Base-by-base conservation (phyloP, 2,113 vertebrate genomes). In the Vicugna pacos region DNA sequence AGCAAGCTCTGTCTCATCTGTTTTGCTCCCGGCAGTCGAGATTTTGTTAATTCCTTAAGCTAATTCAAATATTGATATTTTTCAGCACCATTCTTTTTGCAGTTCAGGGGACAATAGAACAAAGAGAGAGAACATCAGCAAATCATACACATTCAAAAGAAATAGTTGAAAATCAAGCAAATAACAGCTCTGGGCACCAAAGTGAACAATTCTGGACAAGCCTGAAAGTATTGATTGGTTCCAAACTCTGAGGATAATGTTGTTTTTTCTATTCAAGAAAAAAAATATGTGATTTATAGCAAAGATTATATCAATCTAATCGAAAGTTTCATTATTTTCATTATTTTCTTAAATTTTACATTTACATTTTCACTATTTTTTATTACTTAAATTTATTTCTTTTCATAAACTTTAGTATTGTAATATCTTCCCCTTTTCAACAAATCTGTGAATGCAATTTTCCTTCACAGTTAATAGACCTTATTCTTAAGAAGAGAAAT, bases 41-140 rank as follows among this genome's bases (percentile, higher is more conserved):
- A 95, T 79, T 82, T 91, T 86, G 15, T 54, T 96, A 81, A 93
- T 48, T 91, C 30, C 50, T 77, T 81, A 85, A 76, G 19, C 19
- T 46, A 89, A 77, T 73, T 67, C 73, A 86, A 82, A 89, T 92
- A 94, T 28, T 77, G 48, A 72, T 92, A 17, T 50, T 92, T 79
- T 75, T 76, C 14, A 77, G 28, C 12, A 85, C 7, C 28, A 2
- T 70, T 42, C 17, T 48, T 46, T 64, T 81, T 89, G 14, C 6
- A 83, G 50, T 52, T 52, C 26, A 54, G 17, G 20, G 11, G 3
- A 67, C 35, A 89, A 76, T 6, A 62, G n/a, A 80, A 84, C 87
- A 17, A n/a, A 15, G 6, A 96, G 38, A 65, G 1, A 89, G n/a
- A 8, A 24, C 30, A 89, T 38, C 12, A 73, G 12, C 5, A 94